A percentile compares a stretch with the other conserved stretches of the same genome.
These are phyloP conservation scores for Porphyrio hochstetteri DNA, from an alignment of 2,113 vertebrate genomes.

Conservation along the genomic window DNA sequence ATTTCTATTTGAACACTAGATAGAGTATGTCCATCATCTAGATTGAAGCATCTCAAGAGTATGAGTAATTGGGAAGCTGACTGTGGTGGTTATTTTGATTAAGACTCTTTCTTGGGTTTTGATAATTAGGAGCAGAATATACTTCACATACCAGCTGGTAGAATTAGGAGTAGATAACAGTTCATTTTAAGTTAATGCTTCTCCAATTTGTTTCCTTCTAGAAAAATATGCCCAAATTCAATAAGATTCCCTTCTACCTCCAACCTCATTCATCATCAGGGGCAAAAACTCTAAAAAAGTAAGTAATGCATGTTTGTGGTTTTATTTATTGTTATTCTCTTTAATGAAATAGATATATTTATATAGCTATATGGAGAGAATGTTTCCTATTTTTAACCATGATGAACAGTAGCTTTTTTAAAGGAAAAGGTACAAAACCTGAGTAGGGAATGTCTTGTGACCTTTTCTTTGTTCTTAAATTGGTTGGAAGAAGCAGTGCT, in stretches of 20 bases:
- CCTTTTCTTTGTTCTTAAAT: too few relatives aligned
- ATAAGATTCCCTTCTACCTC: slow-evolving; percentile 99
- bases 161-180: background rate
- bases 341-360: too few relatives aligned
- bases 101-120: slow-evolving; percentile 5
- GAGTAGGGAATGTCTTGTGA: background rate
- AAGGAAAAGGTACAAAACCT: background rate
- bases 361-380: background rate
- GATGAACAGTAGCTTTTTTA: background rate
- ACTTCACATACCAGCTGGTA: slow-evolving; percentile 2
- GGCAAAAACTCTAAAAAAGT: slow-evolving; percentile 98
- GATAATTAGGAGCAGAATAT: slow-evolving; percentile 26
- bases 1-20: background rate
- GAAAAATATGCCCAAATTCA: slow-evolving; percentile 99
- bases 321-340: too few relatives aligned
- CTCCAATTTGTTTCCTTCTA: slow-evolving; percentile 71
- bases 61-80: background rate
- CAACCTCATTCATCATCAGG: slow-evolving; percentile 98
- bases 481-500: too few relatives aligned
- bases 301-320: slow-evolving; percentile 56
- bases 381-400: background rate
- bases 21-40: background rate
- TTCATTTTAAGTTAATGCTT: slow-evolving; percentile 16
- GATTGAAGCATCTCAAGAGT: slow-evolving; percentile 10
- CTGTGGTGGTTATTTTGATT: background rate